Percentiles rank a stretch among this genome's conserved stretches.
Conservation (phyloP, 2,888 invertebrate species). For the Rhagium mordax region DNA sequence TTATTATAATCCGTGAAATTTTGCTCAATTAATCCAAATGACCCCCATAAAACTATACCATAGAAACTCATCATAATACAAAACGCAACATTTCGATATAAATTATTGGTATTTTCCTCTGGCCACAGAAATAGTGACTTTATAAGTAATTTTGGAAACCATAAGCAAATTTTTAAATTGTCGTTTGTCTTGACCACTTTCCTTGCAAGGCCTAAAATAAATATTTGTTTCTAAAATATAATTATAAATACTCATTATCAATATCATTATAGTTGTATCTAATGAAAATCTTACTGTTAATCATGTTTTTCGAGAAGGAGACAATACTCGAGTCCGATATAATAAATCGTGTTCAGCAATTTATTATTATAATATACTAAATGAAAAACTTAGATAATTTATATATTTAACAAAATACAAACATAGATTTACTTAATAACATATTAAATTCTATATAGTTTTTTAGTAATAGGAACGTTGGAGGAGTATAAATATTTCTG, state of each 20-base stretch:
- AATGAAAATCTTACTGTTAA: not conserved
- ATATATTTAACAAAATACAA: too few relatives aligned
- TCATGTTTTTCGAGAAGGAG: not conserved
- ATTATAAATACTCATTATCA: too few relatives aligned
- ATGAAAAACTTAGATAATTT: too few relatives aligned
- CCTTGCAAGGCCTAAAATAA: not conserved
- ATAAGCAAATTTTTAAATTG: not conserved
- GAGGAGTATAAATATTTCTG: too few relatives aligned
- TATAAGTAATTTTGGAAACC: slow-evolving; percentile 19
- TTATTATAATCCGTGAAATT: slow-evolving; percentile 3
- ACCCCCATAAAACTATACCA: not conserved
- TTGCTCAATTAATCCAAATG: not conserved
- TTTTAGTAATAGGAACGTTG: too few relatives aligned
- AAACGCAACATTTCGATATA: not conserved
- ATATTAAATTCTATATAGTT: too few relatives aligned
- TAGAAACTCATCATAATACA: not conserved
- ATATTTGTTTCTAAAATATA: not conserved
- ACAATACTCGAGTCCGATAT: too few relatives aligned
- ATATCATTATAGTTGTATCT: too few relatives aligned
- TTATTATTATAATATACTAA: too few relatives aligned
- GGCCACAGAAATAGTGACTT: slow-evolving; percentile 8
- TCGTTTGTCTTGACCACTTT: not conserved
- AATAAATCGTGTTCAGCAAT: too few relatives aligned
- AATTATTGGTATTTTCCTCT: not conserved
- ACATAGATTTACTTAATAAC: too few relatives aligned